Evolutionary conservation across 2,113 vertebrate species (phyloP).

Genomic region (Poeciliopsis retropinna): DNA sequence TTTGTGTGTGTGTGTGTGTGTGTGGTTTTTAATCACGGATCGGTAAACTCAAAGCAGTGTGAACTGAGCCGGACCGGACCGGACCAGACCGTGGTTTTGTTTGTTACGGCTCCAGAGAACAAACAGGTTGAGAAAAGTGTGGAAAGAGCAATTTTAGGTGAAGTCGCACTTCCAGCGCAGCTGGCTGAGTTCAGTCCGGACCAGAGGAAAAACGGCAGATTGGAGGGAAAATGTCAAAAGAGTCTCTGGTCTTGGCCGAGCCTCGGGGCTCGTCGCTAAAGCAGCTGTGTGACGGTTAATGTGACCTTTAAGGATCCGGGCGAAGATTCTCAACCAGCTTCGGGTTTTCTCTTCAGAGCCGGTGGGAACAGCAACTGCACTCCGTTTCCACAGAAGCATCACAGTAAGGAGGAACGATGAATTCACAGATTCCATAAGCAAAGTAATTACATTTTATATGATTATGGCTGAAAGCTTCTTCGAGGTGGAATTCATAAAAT

Average conservation of each 20-base stretch:
- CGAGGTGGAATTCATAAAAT: too few species aligned
- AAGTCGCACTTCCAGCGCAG: slow-evolving; percentile 21
- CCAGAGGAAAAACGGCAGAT: background rate
- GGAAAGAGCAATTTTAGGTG: slow-evolving; percentile 36
- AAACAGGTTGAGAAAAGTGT: slow-evolving; percentile 23
- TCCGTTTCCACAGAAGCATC: background rate
- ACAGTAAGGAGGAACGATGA: background rate
- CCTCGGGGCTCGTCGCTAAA: background rate
- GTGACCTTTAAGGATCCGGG: slow-evolving; percentile 8
- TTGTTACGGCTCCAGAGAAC: slow-evolving; percentile 23
- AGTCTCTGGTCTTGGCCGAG: background rate
- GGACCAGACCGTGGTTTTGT: slow-evolving; percentile 1
- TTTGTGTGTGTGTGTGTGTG: slow-evolving; percentile 2
- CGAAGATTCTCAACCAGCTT: slow-evolving; percentile 5
- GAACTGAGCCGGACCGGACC: slow-evolving; percentile 13
- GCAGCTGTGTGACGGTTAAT: slow-evolving; percentile 6
- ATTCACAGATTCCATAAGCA: too few species aligned
- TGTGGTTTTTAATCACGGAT: background rate
- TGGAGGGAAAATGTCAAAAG: slow-evolving; percentile 22
- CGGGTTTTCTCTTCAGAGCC: background rate
- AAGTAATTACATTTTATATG: too few species aligned
- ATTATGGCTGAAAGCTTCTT: too few species aligned
- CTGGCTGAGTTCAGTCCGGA: slow-evolving; percentile 2
- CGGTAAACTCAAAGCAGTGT: slow-evolving; percentile 22
- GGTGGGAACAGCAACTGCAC: background rate